Conservation (phyloP, 2,113 vertebrate species). For the Leptodactylus fuscus region DNA sequence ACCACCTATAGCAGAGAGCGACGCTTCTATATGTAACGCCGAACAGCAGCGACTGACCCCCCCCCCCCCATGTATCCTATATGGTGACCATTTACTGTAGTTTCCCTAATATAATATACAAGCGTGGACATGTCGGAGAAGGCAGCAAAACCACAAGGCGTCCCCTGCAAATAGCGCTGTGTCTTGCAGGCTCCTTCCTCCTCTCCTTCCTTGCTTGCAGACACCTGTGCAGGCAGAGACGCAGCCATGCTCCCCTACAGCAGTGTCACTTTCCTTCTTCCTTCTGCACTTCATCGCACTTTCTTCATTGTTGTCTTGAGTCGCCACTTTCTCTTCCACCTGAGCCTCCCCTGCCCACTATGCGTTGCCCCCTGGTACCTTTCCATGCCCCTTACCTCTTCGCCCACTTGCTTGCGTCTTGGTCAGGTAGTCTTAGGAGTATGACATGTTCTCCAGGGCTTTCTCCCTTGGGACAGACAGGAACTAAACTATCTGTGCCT, state of each 20-base stretch:
- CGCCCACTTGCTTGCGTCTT: background rate
- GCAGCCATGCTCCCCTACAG: background rate
- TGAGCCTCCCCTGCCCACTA: background rate
- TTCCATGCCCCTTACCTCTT: background rate
- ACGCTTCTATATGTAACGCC: background rate
- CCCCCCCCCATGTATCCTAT: background rate
- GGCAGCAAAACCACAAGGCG: background rate
- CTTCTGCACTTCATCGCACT: no score
- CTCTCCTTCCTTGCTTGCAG: background rate
- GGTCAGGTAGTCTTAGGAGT: constrained; percentile 13
- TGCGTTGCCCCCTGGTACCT: background rate
- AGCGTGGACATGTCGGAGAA: constrained; percentile 22
- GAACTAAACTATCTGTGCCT: constrained; percentile 52
- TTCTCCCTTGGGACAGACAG: constrained; percentile 55
- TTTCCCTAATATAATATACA: constrained; percentile 5
- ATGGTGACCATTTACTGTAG: background rate
- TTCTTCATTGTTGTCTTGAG: background rate
- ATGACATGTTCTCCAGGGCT: constrained; percentile 16
- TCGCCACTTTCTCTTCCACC: background rate
- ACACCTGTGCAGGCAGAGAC: background rate
- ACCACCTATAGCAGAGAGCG: background rate
- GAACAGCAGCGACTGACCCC: background rate
- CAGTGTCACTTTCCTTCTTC: background rate
- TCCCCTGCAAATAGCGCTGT: background rate
- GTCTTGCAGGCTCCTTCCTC: background rate